A percentile compares a stretch with the other conserved stretches of the same genome.
Evolutionary conservation across 2,113 vertebrate genomes (phyloP).

Genomic region (Amblyornis subalaris): DNA sequence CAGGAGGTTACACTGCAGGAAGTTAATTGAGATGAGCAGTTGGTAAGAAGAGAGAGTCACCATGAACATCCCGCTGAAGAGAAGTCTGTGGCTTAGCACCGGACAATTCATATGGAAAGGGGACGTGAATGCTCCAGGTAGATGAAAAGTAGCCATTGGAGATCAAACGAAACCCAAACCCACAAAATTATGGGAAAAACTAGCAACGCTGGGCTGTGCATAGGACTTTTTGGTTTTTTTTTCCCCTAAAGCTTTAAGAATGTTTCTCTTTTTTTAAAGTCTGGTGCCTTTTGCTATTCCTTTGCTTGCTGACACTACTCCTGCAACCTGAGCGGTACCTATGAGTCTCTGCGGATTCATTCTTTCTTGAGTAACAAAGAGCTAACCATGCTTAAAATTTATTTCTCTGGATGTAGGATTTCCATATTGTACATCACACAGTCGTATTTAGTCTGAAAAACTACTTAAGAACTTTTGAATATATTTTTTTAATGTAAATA

Average conservation of each 20-base stretch:
- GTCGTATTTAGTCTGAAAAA: neutral
- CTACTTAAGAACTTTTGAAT: neutral
- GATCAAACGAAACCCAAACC: neutral
- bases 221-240: neutral
- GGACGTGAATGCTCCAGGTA: neutral
- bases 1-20: neutral
- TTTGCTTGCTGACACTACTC: neutral
- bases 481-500: neutral
- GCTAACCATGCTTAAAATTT: neutral
- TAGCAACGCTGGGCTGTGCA: neutral
- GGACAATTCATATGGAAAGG: neutral
- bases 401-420: neutral
- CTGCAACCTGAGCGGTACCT: neutral
- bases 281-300: neutral
- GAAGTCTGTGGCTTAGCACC: neutral
- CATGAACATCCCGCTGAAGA: neutral
- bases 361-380: neutral
- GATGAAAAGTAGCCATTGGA: neutral
- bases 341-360: neutral
- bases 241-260: neutral
- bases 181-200: neutral
- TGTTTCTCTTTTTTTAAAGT: neutral
- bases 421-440: neutral
- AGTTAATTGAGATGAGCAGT: neutral
- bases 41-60: neutral